Evolutionary conservation across 2,888 invertebrate species (phyloP).

Genomic region (Cremastinae sp.): DNA sequence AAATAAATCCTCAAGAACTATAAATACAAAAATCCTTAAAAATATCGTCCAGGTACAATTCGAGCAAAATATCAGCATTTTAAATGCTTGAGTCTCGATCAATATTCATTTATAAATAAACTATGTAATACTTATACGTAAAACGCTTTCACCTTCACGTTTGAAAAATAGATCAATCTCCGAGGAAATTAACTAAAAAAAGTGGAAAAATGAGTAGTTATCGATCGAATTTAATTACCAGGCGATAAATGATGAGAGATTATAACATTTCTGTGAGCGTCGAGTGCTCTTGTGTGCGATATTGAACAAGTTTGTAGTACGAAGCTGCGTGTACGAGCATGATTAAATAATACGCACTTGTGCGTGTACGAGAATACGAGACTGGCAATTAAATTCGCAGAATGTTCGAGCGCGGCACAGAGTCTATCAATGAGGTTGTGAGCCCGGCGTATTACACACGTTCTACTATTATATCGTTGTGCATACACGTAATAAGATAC

Average conservation of each 20-base stretch:
- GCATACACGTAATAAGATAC: not conserved
- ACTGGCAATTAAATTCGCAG: conserved; percentile 64
- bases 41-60: not conserved
- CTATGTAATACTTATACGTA: too few relatives aligned
- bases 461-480: conserved; percentile 47
- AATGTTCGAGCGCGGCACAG: conserved; percentile 62
- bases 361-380: not conserved
- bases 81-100: too few relatives aligned
- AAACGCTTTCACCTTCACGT: too few relatives aligned
- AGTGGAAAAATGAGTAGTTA: not conserved
- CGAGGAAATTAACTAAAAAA: not conserved
- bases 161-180: not conserved
- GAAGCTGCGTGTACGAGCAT: conserved; percentile 25
- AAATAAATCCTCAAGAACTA: too few relatives aligned
- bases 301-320: conserved; percentile 29
- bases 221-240: conserved; percentile 6
- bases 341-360: conserved; percentile 25
- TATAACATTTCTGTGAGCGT: conserved; percentile 6
- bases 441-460: conserved; percentile 33
- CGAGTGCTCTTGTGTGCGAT: not conserved
- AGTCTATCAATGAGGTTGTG: conserved; percentile 59
- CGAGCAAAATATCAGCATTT: not conserved
- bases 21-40: not conserved
- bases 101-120: too few relatives aligned
- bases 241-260: conserved; percentile 1